Conservation (phyloP, 2,888 invertebrate genomes). For the Coleophora flavipennella region DNA sequence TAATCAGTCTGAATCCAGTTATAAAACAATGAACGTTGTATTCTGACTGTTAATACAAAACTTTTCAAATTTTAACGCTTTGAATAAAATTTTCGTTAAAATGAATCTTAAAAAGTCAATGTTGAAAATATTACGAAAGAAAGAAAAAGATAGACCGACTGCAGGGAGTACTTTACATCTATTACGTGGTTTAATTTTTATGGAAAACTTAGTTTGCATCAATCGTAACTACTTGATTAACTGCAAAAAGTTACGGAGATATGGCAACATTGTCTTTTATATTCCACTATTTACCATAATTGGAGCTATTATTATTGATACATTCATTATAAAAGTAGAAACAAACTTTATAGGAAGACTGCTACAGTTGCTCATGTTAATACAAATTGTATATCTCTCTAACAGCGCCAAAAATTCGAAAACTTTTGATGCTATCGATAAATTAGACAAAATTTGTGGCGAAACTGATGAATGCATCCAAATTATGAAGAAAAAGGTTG, state of each 20-base stretch:
- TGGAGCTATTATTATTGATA: constrained; percentile 17
- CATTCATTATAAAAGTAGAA: constrained; percentile 13
- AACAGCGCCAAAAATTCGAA: constrained; percentile 18
- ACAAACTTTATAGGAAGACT: constrained; percentile 6
- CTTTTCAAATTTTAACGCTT: too few relatives aligned
- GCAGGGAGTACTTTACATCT: constrained; percentile 14
- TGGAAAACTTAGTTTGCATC: constrained; percentile 37
- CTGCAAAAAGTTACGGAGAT: constrained; percentile 13
- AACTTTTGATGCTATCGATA: constrained; percentile 23
- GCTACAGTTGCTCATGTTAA: constrained; percentile 20
- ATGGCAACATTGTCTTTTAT: constrained; percentile 26
- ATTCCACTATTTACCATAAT: constrained; percentile 11
- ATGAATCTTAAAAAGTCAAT: too few relatives aligned
- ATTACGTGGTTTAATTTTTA: constrained; percentile 24
- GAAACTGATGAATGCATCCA: constrained; percentile 16
- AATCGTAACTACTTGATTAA: constrained; percentile 35
- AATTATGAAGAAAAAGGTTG: constrained; percentile 15
- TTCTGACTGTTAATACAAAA: too few relatives aligned
- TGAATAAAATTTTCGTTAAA: too few relatives aligned
- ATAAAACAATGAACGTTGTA: too few relatives aligned
- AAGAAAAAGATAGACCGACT: too few relatives aligned
- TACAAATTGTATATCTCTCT: constrained; percentile 23
- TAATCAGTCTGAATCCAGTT: too few relatives aligned
- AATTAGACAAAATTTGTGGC: constrained; percentile 35
- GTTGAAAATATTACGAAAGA: too few relatives aligned